A percentile compares a stretch with the other conserved stretches of the same genome.
Conservation (phyloP, 2,113 vertebrate species). For the Clarias batrachus region DNA sequence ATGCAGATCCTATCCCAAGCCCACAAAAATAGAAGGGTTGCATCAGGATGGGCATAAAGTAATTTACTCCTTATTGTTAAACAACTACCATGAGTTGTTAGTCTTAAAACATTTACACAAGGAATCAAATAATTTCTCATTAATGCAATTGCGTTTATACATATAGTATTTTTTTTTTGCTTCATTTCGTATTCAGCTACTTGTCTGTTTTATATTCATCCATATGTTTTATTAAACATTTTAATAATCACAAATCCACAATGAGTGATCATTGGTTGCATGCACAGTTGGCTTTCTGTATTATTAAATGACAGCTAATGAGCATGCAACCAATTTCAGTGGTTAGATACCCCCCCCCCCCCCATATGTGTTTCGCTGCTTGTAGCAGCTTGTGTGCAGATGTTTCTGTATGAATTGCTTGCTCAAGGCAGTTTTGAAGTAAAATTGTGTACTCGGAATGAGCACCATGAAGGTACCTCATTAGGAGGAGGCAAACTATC, state of each 20-base stretch:
- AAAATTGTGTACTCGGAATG: slow-evolving; percentile 11
- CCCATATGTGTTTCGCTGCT: slow-evolving; percentile 15
- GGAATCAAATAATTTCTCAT: not conserved
- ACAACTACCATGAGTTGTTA: not conserved
- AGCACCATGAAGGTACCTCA: slow-evolving; percentile 42
- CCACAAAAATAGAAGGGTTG: no score
- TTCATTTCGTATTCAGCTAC: not conserved
- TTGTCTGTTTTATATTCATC: not conserved
- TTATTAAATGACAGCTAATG: slow-evolving; percentile 12
- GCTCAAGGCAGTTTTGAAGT: slow-evolving; percentile 34
- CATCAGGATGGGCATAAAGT: not conserved
- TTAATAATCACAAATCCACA: not conserved
- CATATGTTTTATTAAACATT: not conserved
- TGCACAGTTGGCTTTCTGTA: slow-evolving; percentile 7
- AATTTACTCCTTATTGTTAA: not conserved
- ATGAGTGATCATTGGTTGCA: not conserved
- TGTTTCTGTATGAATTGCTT: slow-evolving; percentile 42
- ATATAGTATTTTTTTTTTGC: not conserved
- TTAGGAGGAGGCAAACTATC: slow-evolving; percentile 12
- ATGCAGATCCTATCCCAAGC: no score
- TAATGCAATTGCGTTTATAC: not conserved
- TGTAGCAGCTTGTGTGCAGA: slow-evolving; percentile 56
- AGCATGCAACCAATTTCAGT: slow-evolving; percentile 21
- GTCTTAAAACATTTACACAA: not conserved
- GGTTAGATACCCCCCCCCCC: slow-evolving; percentile 4